Evolutionary conservation across 2,113 vertebrate species (phyloP).

Genomic region (Eurystomus gularis): DNA sequence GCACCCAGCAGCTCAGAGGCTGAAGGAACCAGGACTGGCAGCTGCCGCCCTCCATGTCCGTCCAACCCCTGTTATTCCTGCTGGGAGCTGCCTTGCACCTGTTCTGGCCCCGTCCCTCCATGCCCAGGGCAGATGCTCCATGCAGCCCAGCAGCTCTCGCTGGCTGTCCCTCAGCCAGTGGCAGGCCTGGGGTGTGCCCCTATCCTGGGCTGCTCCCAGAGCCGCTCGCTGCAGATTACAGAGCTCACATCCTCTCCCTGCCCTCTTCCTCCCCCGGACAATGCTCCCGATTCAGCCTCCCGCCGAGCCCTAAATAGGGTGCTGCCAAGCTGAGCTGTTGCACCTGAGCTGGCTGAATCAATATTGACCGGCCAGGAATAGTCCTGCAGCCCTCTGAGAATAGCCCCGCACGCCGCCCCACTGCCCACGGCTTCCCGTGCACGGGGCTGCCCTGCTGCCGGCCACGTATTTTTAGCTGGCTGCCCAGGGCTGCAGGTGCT

Average conservation of each 20-base stretch:
- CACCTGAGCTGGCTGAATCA: conserved; percentile 68
- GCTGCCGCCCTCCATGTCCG: background rate
- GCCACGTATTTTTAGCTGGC: background rate
- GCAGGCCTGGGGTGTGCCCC: background rate
- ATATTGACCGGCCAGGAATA: conserved; percentile 73
- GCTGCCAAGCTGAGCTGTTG: conserved; percentile 16
- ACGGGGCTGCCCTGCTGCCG: conserved; percentile 33
- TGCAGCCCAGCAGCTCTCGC: background rate
- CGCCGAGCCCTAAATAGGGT: conserved; percentile 30
- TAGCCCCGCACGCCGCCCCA: conserved; percentile 23
- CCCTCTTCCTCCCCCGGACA: conserved; percentile 54
- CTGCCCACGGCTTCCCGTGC: conserved; percentile 55
- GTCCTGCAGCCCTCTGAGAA: conserved; percentile 63
- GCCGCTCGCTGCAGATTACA: conserved; percentile 17
- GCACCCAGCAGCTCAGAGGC: background rate
- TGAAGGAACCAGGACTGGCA: background rate
- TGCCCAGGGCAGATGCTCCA: background rate
- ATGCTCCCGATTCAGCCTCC: conserved; percentile 33
- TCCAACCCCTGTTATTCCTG: background rate
- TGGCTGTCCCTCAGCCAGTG: background rate
- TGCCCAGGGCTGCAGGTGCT: background rate
- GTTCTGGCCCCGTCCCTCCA: background rate
- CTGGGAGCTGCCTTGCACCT: background rate
- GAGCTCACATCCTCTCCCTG: conserved; percentile 50
- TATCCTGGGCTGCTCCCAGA: background rate